Base-by-base conservation (phyloP, 2,113 vertebrate genomes). In the Raja brachyura region DNA sequence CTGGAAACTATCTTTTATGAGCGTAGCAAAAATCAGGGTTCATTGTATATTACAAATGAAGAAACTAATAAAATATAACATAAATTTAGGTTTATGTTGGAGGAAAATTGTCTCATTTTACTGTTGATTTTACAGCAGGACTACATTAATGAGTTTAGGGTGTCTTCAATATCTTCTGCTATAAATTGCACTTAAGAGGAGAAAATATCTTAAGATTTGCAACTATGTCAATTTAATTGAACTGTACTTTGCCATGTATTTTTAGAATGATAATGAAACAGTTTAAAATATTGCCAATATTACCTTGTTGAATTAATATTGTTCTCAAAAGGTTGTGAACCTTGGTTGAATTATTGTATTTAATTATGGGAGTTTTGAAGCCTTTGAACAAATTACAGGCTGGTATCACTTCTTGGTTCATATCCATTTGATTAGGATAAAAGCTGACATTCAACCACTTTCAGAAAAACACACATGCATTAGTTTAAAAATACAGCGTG, bases 1-100 rank as follows among this genome's bases (percentile, higher is more conserved):
- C n/a, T 77, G 39, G 66, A 78, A 39, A 61, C 95, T 95, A 96
- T 96, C 95, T 95, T 78, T 93, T 92, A 94, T 73, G 95, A 94
- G 93, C 94, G 88, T 78, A 54, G 93, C 25, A 4, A 94, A 95
- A 95, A 94, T 94, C 68, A 94, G 93, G 94, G 94, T 93, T 93
- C 94, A 13, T 93, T 79, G 94, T 14, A 0, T 94, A 93, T 95
- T 95, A 78, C 93, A 94, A 95, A 96, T 93, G 75, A 93, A 90
- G 83, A 63, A 88, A 63, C 18, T 68, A 14, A 90, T 90, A 92
- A 74, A 90, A 48, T 54, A 18, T 20, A 70, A 11, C 63, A 92
- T 90, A 68, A n/a, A 90, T 48, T 68, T 31, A 48, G 33, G 39
- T 73, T 74, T 74, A 85, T 85, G 25, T 59, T 25, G 20, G 54